These are phyloP conservation scores for Latheticus oryzae DNA, from an alignment of 2,888 invertebrate species.

Conservation along the genomic window DNA sequence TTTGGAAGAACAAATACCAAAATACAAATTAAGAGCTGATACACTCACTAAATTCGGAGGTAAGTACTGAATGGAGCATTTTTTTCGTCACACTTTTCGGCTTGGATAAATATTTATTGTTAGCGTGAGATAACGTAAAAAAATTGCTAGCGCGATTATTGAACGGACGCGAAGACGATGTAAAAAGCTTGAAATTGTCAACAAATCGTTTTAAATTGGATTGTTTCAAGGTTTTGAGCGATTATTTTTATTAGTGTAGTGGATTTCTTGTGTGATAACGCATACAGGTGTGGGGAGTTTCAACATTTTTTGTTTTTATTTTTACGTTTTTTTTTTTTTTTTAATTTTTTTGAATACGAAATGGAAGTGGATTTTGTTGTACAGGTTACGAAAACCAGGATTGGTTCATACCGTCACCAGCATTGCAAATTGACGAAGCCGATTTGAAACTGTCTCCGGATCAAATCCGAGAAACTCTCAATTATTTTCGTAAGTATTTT, in stretches of 20 bases:
- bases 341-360: neutral
- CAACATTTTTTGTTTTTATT: conserved; percentile 1
- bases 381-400: conserved; percentile 91
- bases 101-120: conserved; percentile 10
- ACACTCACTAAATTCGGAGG: conserved; percentile 93
- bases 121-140: conserved; percentile 13
- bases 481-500: conserved; percentile 93
- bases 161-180: conserved; percentile 11
- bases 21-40: conserved; percentile 93
- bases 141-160: conserved; percentile 15
- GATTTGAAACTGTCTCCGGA: conserved; percentile 90
- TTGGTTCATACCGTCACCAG: conserved; percentile 93
- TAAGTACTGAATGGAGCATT: conserved; percentile 60
- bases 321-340: conserved; percentile 1
- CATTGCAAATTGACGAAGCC: conserved; percentile 77
- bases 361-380: conserved; percentile 41
- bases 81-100: conserved; percentile 38
- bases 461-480: conserved; percentile 95
- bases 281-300: neutral
- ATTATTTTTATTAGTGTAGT: conserved; percentile 2
- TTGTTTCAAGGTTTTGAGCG: conserved; percentile 21
- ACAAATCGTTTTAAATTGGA: conserved; percentile 6
- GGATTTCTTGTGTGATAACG: conserved; percentile 19
- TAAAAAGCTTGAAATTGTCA: conserved; percentile 9
- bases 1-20: conserved; percentile 94